phyloP scores from a whole-genome alignment of 92 coral and sea anemone genomes.

The Zoanthus solanderi region DNA sequence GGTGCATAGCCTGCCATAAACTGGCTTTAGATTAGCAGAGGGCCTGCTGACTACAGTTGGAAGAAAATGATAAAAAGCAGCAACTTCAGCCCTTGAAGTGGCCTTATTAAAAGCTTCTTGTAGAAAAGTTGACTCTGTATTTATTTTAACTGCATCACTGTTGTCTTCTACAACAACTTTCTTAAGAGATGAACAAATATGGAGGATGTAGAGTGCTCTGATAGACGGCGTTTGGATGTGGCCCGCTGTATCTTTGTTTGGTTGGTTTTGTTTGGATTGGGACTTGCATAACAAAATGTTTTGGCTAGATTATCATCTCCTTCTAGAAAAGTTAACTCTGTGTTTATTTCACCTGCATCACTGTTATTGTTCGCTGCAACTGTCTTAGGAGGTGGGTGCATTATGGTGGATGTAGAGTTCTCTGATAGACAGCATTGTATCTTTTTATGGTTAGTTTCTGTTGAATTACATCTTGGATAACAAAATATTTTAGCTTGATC shows the following conservation, averaged over 20 bases:
- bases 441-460: not conserved
- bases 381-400: not conserved
- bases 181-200: not conserved
- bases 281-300: not conserved
- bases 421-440: not conserved
- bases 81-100: not conserved
- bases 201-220: not conserved
- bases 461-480: not conserved
- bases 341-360: too few species aligned
- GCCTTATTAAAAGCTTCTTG: not conserved
- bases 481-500: not conserved
- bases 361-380: not conserved
- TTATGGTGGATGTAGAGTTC: not conserved
- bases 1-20: not conserved
- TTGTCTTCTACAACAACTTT: not conserved
- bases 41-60: not conserved
- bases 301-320: too few species aligned
- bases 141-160: not conserved
- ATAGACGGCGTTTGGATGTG: not conserved
- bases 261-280: not conserved
- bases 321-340: too few species aligned
- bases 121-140: not conserved
- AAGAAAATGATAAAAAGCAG: not conserved
- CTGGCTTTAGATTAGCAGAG: not conserved
- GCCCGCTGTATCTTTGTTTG: not conserved